A percentile compares a stretch with the other conserved stretches of the same genome.
phyloP scores from a whole-genome alignment of 1,140 invertebrate species.

The Palaemon carinicauda region DNA sequence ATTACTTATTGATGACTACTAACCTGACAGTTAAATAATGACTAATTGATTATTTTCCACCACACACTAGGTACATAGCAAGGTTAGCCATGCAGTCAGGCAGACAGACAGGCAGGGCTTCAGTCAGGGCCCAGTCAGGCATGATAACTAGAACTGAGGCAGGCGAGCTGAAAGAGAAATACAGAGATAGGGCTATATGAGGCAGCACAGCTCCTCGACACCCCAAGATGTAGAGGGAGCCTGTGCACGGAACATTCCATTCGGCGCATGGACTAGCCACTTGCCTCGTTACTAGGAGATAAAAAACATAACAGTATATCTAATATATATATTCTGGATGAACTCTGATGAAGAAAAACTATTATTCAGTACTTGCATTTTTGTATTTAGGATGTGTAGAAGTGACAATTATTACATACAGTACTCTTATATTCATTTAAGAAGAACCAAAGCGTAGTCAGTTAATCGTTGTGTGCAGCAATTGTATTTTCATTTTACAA shows the following conservation, averaged over 20 bases:
- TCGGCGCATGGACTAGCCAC: constrained; percentile 33
- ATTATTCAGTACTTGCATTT: constrained; percentile 48
- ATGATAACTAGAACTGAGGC: constrained; percentile 37
- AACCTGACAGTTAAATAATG: constrained; percentile 29
- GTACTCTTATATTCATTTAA: neutral
- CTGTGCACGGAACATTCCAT: constrained; percentile 51
- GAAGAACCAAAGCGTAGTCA: constrained; percentile 48
- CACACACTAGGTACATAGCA: constrained; percentile 56
- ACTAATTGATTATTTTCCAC: constrained; percentile 55
- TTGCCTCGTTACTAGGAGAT: constrained; percentile 34
- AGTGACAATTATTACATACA: constrained; percentile 22
- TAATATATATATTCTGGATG: neutral
- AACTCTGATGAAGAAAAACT: neutral
- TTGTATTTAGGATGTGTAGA: constrained; percentile 51
- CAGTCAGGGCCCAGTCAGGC: constrained; percentile 50
- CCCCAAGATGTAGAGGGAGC: constrained; percentile 1
- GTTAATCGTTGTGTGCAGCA: constrained; percentile 49
- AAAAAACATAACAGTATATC: neutral
- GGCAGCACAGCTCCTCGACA: constrained; percentile 42
- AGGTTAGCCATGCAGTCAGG: constrained; percentile 53
- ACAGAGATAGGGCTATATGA: constrained; percentile 34
- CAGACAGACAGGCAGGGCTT: constrained; percentile 51
- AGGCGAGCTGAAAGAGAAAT: constrained; percentile 21
- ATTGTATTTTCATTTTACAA: constrained; percentile 56
- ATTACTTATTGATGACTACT: constrained; percentile 6